Conservation (phyloP, 2,888 invertebrate genomes). For the Leptopilina syphax region DNA sequence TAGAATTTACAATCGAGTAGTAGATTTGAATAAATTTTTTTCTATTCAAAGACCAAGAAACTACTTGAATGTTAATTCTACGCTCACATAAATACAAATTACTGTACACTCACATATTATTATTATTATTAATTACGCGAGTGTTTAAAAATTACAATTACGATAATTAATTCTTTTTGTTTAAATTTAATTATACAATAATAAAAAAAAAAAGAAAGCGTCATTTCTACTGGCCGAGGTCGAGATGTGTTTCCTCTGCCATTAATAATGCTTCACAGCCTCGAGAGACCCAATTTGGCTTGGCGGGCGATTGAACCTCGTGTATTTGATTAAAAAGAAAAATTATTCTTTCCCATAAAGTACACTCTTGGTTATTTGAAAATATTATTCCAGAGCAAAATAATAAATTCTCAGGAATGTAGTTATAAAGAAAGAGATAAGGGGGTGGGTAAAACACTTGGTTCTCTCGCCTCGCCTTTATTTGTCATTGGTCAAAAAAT, state of each 20-base stretch:
- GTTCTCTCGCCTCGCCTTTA: conserved; percentile 30
- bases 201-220: conserved; percentile 40
- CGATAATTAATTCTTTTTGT: conserved; percentile 25
- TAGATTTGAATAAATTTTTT: too few species aligned
- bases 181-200: conserved; percentile 18
- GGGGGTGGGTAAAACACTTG: neutral
- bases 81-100: neutral
- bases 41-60: too few species aligned
- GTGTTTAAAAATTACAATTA: conserved; percentile 30
- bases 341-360: neutral
- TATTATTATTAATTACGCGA: conserved; percentile 15
- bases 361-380: neutral
- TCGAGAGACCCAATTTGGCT: conserved; percentile 41
- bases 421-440: neutral
- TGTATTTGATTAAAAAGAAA: neutral
- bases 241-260: conserved; percentile 33
- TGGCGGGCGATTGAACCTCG: conserved; percentile 26
- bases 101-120: too few species aligned
- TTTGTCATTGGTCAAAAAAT: conserved; percentile 39
- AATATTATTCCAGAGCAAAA: conserved; percentile 21
- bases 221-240: conserved; percentile 27
- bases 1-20: too few species aligned
- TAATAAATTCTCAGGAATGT: neutral
- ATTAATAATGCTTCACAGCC: conserved; percentile 41
- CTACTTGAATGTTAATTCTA: too few species aligned